A percentile compares a stretch with the other conserved stretches of the same genome.
Conservation (phyloP, 2,113 vertebrate genomes). For the Stictonetta naevosa region DNA sequence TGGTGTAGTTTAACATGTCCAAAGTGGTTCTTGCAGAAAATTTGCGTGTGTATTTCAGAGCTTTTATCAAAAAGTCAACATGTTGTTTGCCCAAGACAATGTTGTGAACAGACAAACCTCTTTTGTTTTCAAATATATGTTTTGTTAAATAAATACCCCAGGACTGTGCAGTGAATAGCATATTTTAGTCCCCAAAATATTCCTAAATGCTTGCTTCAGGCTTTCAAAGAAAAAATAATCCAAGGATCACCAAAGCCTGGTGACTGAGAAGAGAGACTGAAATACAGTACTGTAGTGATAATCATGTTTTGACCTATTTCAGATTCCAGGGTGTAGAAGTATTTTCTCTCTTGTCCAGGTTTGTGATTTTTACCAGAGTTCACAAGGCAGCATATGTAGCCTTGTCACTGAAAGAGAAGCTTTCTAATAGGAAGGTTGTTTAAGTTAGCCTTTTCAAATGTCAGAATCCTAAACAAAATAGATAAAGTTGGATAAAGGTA, state of each 20-base stretch:
- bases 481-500: conserved; percentile 15
- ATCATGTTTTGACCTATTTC: neutral
- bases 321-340: neutral
- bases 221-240: neutral
- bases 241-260: neutral
- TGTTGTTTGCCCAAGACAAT: neutral
- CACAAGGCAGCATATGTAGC: neutral
- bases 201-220: neutral
- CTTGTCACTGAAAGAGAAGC: neutral
- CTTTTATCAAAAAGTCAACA: neutral
- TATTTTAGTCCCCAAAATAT: neutral
- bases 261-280: neutral
- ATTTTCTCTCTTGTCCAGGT: neutral
- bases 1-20: neutral
- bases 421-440: neutral
- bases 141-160: neutral
- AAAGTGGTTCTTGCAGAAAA: neutral
- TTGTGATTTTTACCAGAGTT: neutral
- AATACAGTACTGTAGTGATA: neutral
- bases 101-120: neutral
- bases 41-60: neutral
- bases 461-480: conserved; percentile 32
- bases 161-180: neutral
- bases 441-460: conserved; percentile 60
- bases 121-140: neutral